Evolutionary conservation across 2,888 invertebrate species (phyloP).

Genomic region (Boloria selene): DNA sequence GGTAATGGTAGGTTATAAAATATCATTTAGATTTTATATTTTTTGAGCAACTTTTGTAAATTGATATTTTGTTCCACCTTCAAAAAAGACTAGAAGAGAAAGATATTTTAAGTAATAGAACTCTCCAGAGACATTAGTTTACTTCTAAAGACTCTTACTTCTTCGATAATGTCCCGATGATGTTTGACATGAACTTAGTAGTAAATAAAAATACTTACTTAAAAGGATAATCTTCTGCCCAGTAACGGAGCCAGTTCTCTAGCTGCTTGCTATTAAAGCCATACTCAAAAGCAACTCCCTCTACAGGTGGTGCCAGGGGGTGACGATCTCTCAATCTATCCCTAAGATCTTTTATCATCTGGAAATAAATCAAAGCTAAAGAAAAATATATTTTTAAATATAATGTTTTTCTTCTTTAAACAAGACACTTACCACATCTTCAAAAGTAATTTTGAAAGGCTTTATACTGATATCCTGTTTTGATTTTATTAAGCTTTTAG

Average conservation of each 20-base stretch:
- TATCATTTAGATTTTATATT: too few relatives aligned
- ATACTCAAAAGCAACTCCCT: constrained; percentile 86
- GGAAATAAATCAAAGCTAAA: constrained; percentile 6
- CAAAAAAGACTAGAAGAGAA: too few relatives aligned
- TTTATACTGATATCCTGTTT: constrained; percentile 78
- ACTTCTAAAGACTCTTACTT: too few relatives aligned
- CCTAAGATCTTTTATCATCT: constrained; percentile 50
- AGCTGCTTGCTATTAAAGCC: constrained; percentile 88
- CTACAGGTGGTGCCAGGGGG: constrained; percentile 74
- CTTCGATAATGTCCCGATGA: too few relatives aligned
- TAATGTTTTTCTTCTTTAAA: background rate
- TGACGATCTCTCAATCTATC: constrained; percentile 45
- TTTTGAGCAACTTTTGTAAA: too few relatives aligned
- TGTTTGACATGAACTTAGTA: background rate
- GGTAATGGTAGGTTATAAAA: too few relatives aligned
- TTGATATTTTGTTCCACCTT: too few relatives aligned
- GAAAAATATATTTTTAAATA: background rate
- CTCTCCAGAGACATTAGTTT: too few relatives aligned
- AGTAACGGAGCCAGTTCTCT: constrained; percentile 84
- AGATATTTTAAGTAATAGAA: too few relatives aligned
- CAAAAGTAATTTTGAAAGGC: constrained; percentile 83
- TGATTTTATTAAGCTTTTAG: constrained; percentile 61
- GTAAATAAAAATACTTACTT: constrained; percentile 25
- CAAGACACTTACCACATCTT: constrained; percentile 74
- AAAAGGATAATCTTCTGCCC: constrained; percentile 86